Evolutionary conservation across 2,797 vertebrate genomes (phyloP).

Genomic region (Leptatherina wallacei): DNA sequence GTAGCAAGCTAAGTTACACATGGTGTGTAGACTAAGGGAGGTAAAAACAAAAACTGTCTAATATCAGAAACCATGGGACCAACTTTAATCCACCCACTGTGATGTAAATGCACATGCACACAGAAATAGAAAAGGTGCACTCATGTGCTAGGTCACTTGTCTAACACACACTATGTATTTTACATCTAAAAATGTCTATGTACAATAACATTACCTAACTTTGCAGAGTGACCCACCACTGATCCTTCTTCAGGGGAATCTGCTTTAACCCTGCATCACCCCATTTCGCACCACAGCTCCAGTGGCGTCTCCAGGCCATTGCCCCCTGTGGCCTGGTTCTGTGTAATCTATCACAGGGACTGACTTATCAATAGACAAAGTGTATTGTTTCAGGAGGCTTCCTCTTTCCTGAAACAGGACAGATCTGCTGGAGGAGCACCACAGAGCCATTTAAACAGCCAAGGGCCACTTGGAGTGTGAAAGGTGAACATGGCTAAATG

Average conservation of each 20-base stretch:
- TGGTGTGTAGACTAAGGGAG: slow-evolving; percentile 30
- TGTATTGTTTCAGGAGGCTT: slow-evolving; percentile 84
- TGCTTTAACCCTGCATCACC: slow-evolving; percentile 33
- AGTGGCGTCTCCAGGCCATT: slow-evolving; percentile 29
- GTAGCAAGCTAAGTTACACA: slow-evolving; percentile 29
- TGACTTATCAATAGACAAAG: slow-evolving; percentile 75
- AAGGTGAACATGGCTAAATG: slow-evolving; percentile 46
- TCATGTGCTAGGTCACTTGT: slow-evolving; percentile 9
- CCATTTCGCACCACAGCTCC: slow-evolving; percentile 19
- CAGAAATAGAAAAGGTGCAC: slow-evolving; percentile 2
- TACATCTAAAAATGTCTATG: slow-evolving; percentile 34
- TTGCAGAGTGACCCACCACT: slow-evolving; percentile 58
- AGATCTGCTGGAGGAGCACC: slow-evolving; percentile 43
- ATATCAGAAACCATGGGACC: slow-evolving; percentile 42
- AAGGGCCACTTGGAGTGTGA: slow-evolving; percentile 42
- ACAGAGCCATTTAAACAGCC: slow-evolving; percentile 35
- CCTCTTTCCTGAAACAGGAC: slow-evolving; percentile 81
- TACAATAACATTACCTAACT: slow-evolving; percentile 20
- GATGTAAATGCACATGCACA: slow-evolving; percentile 9
- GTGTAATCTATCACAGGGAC: slow-evolving; percentile 69
- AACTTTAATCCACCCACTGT: slow-evolving; percentile 30
- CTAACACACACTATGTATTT: slow-evolving; percentile 19
- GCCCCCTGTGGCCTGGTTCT: slow-evolving; percentile 21
- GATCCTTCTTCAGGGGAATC: slow-evolving; percentile 56
- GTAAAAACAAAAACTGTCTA: slow-evolving; percentile 26